Conservation (phyloP, 2,888 invertebrate species). For the Drosophila maculinotata region DNA sequence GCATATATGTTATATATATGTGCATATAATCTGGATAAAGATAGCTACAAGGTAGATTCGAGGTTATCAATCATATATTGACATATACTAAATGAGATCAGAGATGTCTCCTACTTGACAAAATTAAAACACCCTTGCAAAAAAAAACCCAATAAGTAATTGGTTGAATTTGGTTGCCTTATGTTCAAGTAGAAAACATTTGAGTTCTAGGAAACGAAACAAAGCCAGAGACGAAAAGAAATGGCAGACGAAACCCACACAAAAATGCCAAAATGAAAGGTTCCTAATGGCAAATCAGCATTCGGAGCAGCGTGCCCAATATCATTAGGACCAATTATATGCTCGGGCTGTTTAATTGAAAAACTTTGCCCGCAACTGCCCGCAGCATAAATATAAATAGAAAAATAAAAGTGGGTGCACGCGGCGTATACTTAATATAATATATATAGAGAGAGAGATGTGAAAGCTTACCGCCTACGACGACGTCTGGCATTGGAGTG, state of each 20-base stretch:
- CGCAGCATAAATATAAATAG: too few relatives aligned
- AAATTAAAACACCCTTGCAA: too few relatives aligned
- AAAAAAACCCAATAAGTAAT: not conserved
- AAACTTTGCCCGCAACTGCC: constrained; percentile 27
- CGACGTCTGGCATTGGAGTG: constrained; percentile 69
- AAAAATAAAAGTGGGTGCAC: constrained; percentile 10
- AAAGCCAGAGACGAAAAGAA: not conserved
- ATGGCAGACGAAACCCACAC: too few relatives aligned
- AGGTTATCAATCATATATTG: too few relatives aligned
- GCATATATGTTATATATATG: too few relatives aligned
- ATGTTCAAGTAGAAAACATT: not conserved
- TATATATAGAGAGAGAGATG: too few relatives aligned
- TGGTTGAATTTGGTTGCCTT: not conserved
- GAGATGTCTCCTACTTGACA: too few relatives aligned
- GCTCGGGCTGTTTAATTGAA: constrained; percentile 46
- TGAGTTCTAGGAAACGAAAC: not conserved
- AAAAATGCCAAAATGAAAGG: constrained; percentile 24
- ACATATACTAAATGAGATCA: too few relatives aligned
- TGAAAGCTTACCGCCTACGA: constrained; percentile 67
- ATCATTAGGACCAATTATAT: constrained; percentile 38
- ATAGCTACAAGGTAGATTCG: too few relatives aligned
- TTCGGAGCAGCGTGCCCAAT: not conserved
- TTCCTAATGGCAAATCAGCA: constrained; percentile 20
- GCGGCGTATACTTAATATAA: constrained; percentile 49
- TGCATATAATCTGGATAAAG: too few relatives aligned